phyloP scores from a whole-genome alignment of 2,113 vertebrate species.

The Xiphophorus maculatus region DNA sequence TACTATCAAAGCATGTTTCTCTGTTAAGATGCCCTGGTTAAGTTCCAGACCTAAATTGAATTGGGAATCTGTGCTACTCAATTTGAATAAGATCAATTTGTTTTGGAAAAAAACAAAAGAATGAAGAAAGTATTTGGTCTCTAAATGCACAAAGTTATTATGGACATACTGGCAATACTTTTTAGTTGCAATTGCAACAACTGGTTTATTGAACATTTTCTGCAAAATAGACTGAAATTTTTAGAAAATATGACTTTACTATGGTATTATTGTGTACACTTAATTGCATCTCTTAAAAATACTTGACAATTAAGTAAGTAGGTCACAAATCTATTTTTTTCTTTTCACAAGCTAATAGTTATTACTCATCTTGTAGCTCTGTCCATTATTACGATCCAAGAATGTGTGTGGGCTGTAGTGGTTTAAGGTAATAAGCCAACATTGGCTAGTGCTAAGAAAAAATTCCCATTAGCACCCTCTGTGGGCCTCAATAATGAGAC shows the following conservation, averaged over 20 bases:
- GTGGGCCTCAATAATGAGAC: constrained; percentile 51
- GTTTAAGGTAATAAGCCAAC: constrained; percentile 18
- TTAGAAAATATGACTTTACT: background rate
- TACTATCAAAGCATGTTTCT: background rate
- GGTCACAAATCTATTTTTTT: background rate
- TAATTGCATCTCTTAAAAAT: too few species aligned
- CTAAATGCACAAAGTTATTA: background rate
- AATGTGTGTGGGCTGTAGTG: constrained; percentile 42
- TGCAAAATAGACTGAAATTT: background rate
- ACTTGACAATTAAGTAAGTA: too few species aligned
- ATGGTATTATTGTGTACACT: background rate
- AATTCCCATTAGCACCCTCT: constrained; percentile 57
- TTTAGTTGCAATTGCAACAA: background rate
- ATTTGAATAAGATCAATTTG: background rate
- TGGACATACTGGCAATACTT: background rate
- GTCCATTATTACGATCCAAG: constrained; percentile 13
- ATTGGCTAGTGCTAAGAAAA: constrained; percentile 30
- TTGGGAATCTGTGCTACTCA: background rate
- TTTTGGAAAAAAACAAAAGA: background rate
- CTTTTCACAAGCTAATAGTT: constrained; percentile 11
- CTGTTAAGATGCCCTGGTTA: background rate
- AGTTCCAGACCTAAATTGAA: background rate
- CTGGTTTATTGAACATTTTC: background rate
- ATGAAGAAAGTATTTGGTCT: background rate
- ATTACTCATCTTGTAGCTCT: constrained; percentile 2